phyloP scores from a whole-genome alignment of 2,888 invertebrate species.

The Exocentrus adspersus region DNA sequence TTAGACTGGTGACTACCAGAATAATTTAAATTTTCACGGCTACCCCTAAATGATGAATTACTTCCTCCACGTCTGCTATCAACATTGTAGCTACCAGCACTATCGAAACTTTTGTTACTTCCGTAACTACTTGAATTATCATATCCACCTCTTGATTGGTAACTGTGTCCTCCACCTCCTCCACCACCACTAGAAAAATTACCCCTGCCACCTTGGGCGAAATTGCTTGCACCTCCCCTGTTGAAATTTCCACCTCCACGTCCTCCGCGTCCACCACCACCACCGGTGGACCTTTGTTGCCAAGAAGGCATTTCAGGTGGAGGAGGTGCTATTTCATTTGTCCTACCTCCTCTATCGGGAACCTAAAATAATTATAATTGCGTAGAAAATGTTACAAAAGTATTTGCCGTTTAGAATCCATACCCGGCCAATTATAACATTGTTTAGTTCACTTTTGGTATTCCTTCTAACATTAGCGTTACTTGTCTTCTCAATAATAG shows the following conservation, averaged over 20 bases:
- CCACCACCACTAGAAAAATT: slow-evolving; percentile 41
- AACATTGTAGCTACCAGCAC: slow-evolving; percentile 46
- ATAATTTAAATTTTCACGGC: slow-evolving; percentile 49
- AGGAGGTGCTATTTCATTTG: slow-evolving; percentile 90
- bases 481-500: slow-evolving; percentile 93
- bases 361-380: slow-evolving; percentile 71
- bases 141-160: slow-evolving; percentile 30
- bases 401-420: neutral
- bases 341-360: slow-evolving; percentile 94
- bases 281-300: slow-evolving; percentile 74
- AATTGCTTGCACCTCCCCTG: slow-evolving; percentile 50
- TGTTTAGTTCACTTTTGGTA: slow-evolving; percentile 85
- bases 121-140: slow-evolving; percentile 35
- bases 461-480: slow-evolving; percentile 86
- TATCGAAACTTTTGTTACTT: slow-evolving; percentile 42
- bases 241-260: slow-evolving; percentile 61
- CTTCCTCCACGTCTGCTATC: slow-evolving; percentile 28
- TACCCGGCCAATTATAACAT: slow-evolving; percentile 87
- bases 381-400: too few relatives aligned
- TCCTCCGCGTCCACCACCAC: slow-evolving; percentile 63
- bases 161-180: slow-evolving; percentile 46
- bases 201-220: slow-evolving; percentile 52
- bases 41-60: slow-evolving; percentile 44
- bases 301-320: slow-evolving; percentile 98
- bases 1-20: slow-evolving; percentile 48